phyloP scores from a whole-genome alignment of 2,888 invertebrate genomes.

The Agriopis marginaria region DNA sequence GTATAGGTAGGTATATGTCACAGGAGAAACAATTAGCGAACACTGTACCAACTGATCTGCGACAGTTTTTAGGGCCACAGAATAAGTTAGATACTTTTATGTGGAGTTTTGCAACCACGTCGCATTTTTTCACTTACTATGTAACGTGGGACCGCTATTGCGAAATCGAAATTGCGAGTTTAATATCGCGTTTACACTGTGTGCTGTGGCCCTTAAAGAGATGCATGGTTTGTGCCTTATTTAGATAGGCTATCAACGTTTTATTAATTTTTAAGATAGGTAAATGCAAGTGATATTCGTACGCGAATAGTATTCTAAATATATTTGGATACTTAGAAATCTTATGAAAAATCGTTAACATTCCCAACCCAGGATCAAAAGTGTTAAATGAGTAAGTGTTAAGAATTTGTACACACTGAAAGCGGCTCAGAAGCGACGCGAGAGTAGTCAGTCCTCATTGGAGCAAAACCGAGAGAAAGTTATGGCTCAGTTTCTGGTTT shows the following conservation, averaged over 20 bases:
- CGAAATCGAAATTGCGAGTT: not conserved
- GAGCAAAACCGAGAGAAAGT: not conserved
- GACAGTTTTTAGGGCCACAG: not conserved
- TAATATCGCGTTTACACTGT: not conserved
- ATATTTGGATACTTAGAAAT: slow-evolving; percentile 44
- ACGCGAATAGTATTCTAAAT: slow-evolving; percentile 38
- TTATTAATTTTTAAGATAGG: slow-evolving; percentile 24
- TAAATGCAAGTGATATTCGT: slow-evolving; percentile 12
- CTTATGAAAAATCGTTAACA: slow-evolving; percentile 61
- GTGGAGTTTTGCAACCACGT: too few relatives aligned
- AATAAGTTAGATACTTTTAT: not conserved
- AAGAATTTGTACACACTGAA: not conserved
- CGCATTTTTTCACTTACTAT: not conserved
- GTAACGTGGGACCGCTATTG: not conserved
- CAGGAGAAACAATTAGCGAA: not conserved
- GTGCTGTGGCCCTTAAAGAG: slow-evolving; percentile 31
- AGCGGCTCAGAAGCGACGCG: not conserved
- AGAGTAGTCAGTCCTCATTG: not conserved
- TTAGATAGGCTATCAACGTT: slow-evolving; percentile 5
- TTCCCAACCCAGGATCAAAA: slow-evolving; percentile 63
- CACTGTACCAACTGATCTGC: not conserved
- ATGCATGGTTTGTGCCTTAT: slow-evolving; percentile 44
- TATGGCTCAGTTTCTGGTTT: not conserved
- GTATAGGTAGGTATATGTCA: not conserved
- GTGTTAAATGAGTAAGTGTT: slow-evolving; percentile 23